Evolutionary conservation across 2,797 vertebrate genomes (phyloP), one percentile per base, ranked within the genome.

Genomic region (Thamnophis elegans): DNA sequence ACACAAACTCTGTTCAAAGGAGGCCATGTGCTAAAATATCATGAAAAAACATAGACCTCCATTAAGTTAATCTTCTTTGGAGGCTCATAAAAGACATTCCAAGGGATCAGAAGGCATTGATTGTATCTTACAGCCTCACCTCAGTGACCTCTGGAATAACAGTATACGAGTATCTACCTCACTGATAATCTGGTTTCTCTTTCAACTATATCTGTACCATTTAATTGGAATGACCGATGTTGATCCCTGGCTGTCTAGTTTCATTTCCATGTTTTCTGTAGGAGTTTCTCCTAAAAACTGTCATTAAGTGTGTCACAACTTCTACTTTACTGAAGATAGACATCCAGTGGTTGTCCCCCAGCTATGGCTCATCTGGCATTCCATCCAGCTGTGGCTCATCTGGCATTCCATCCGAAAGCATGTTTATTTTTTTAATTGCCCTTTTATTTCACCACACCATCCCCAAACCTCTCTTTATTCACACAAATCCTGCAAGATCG

Each of bases 41-140:
- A 92, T 91, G 86, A 5, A 87, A 90, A 53, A 78, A 22, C 12
- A 65, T 92, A 88, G 78, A 53, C 59, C 56, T 18, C 89, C 53
- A 20, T 85, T 25, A 82, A 82, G 78, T 47, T 82, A 87, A 93
- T 56, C 56, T 68, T 51, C 89, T 90, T 87, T 16, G 87, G 55
- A 62, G 14, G 36, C 20, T 60, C 85, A 90, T 93, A 36, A 78
- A 88, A 93, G n/a, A 58, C 32, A 88, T 56, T 32, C 87, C 87
- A 42, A 78, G 68, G 87, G 12, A 54, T 93, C 87, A 90, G 90
- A 95, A 90, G 89, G n/a, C 16, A 62, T 1, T 54, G 90, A 92
- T 91, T 4, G n/a, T 91, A 85, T 0, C 0, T 54, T 53, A 14
- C 0, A 62, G 42, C n/a, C 55, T 78, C 90, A 1, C 10, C 82